These are phyloP conservation scores for Psix sp. DNA, from an alignment of 1,140 invertebrate genomes.

Conservation along the genomic window DNA sequence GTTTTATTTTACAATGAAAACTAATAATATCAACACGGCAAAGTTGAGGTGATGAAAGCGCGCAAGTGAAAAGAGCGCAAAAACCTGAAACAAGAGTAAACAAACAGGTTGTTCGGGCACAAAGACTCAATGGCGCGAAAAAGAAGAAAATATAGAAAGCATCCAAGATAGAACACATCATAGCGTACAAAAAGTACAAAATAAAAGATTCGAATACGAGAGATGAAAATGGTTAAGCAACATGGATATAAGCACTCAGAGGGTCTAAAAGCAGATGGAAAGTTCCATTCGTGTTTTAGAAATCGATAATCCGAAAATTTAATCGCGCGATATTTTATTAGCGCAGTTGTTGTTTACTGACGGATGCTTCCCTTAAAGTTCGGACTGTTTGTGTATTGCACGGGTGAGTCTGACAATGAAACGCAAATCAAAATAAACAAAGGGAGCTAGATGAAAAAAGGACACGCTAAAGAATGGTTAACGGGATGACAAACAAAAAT, in stretches of 20 bases:
- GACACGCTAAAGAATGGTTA: conserved; percentile 16
- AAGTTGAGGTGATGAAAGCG: conserved; percentile 21
- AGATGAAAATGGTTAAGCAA: too few relatives aligned
- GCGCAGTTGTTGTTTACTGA: conserved; percentile 3
- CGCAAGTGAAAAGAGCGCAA: conserved; percentile 17
- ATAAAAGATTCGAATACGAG: conserved; percentile 30
- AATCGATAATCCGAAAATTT: conserved; percentile 22
- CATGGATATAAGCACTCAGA: too few relatives aligned
- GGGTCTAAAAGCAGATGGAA: conserved; percentile 8
- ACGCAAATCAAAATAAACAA: conserved; percentile 16
- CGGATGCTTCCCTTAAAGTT: too few relatives aligned
- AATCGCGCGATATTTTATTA: conserved; percentile 16
- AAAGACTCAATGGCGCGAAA: conserved; percentile 54
- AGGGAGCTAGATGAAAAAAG: conserved; percentile 12
- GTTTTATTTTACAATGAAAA: conserved; percentile 50
- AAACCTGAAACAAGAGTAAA: conserved; percentile 32
- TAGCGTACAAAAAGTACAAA: conserved; percentile 24
- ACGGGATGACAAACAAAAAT: conserved; percentile 20
- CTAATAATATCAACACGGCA: conserved; percentile 36
- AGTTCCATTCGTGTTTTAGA: conserved; percentile 10
- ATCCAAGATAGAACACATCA: conserved; percentile 44
- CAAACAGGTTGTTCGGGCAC: conserved; percentile 43
- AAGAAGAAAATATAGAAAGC: conserved; percentile 47
- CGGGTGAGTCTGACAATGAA: conserved; percentile 3
- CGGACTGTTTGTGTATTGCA: neutral